Conservation (phyloP, 2,797 vertebrate species). For the Danio choprae region DNA sequence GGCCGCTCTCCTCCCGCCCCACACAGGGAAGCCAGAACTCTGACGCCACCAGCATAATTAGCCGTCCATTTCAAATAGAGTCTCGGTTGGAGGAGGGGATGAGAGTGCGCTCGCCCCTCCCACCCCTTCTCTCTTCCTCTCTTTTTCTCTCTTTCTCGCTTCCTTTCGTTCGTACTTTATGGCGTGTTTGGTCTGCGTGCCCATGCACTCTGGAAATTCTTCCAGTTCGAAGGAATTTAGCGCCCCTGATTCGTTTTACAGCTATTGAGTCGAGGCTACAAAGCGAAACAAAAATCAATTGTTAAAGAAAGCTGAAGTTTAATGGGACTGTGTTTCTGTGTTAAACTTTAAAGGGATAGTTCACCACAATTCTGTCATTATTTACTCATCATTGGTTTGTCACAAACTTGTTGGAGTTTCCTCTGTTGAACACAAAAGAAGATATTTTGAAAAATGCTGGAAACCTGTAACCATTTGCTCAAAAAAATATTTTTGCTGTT, state of each 20-base stretch:
- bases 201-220: slow-evolving; percentile 28
- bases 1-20: slow-evolving; percentile 37
- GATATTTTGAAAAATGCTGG: too few relatives aligned
- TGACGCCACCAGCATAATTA: slow-evolving; percentile 72
- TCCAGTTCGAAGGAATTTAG: slow-evolving; percentile 36
- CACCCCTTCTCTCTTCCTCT: slow-evolving; percentile 37
- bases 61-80: slow-evolving; percentile 62
- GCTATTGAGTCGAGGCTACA: neutral
- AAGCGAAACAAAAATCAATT: neutral
- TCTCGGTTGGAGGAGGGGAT: slow-evolving; percentile 47
- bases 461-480: too few relatives aligned
- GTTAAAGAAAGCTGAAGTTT: neutral
- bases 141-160: slow-evolving; percentile 37
- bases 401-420: too few relatives aligned
- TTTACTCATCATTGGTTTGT: too few relatives aligned
- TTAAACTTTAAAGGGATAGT: too few relatives aligned
- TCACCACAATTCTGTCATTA: too few relatives aligned
- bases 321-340: neutral
- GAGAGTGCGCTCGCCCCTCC: slow-evolving; percentile 48
- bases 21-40: slow-evolving; percentile 62
- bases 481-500: too few relatives aligned
- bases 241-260: slow-evolving; percentile 30
- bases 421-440: too few relatives aligned
- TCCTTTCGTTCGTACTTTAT: slow-evolving; percentile 41
- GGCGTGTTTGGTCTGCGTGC: slow-evolving; percentile 39